These are phyloP conservation scores for Telmatochromis brichardi DNA, from an alignment of 2,113 vertebrate genomes.

Conservation along the genomic window DNA sequence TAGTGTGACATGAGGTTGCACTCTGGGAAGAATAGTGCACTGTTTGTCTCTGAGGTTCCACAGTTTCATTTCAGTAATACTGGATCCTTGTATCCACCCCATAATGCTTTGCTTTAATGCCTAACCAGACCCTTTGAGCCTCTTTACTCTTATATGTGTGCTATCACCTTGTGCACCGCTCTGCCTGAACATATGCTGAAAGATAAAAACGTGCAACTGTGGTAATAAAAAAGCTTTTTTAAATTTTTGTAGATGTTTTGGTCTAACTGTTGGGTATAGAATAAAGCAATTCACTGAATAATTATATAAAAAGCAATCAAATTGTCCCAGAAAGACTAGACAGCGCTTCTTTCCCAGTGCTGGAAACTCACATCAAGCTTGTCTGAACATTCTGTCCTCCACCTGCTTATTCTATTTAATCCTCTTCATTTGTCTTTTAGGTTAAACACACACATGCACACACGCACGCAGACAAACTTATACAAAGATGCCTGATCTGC, in stretches of 20 bases:
- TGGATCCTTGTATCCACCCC: background rate
- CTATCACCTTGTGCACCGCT: background rate
- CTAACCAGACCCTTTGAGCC: background rate
- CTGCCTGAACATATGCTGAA: background rate
- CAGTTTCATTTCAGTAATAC: background rate
- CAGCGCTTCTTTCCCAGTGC: background rate
- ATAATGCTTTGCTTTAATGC: background rate
- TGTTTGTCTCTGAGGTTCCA: background rate
- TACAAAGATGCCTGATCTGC: background rate
- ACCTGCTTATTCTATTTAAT: background rate
- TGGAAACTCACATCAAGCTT: background rate
- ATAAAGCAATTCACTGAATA: background rate
- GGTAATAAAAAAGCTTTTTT: background rate
- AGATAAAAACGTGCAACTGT: background rate
- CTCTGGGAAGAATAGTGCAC: background rate
- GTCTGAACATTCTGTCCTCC: background rate
- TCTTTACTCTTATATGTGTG: background rate
- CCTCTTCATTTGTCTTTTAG: background rate
- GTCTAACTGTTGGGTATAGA: background rate
- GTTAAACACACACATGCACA: fast-evolving
- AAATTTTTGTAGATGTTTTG: background rate
- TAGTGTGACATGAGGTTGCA: background rate
- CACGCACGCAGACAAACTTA: background rate
- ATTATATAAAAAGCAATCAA: background rate
- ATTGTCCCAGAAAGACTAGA: background rate